Evolutionary conservation across 37 sponge, comb jelly and placozoan species (phyloP), one percentile per base, ranked within the genome.

Genomic region (Dysidea cf. avara): DNA sequence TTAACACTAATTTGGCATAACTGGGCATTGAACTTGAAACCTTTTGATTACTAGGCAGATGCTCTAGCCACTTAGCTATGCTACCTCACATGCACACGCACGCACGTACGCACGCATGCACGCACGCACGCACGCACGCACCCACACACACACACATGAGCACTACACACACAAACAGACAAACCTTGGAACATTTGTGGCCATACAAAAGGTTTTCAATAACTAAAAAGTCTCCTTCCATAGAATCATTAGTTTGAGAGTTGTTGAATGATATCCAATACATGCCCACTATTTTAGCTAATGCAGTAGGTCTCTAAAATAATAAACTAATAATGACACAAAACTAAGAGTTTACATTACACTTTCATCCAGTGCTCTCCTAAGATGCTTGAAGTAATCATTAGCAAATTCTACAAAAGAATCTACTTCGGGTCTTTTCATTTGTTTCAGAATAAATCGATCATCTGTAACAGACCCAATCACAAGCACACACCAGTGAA

Each of bases 121-220:
- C 46, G 9, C 46, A 43, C 5, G 9, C 5, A 12, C 5, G 46
- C 9, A 12, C 9, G 46, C n/a, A 43, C 9, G 46, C 7, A 12
- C 5, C 5, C 46, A 12, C 5, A 43, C 9, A 43, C 5, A 43
- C 46, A 43, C 46, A 43, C 5, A 43, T 12, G 5, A 43, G 46
- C 9, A 12, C 9, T 5, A n/a, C n/a, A n/a, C n/a, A n/a, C n/a
- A n/a, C n/a, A n/a, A n/a, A n/a, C 46, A 32, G 9, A 64, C 53
- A 34, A 37, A 80, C 81, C 61, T 80, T 71, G n/a, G 60, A 46
- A 30, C 58, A 74, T 33, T 47, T 35, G 82, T 83, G 81, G 6
- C 71, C 66, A 74, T 84, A 98, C 49, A 91, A 86, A 4, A 98
- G 83, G 73, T 98, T 98, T 90, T 98, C 99, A 90, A 98, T 98